Evolutionary conservation across 2,888 invertebrate genomes (phyloP), one percentile per base, ranked within the genome.

Genomic region (Apodemia duryi): DNA sequence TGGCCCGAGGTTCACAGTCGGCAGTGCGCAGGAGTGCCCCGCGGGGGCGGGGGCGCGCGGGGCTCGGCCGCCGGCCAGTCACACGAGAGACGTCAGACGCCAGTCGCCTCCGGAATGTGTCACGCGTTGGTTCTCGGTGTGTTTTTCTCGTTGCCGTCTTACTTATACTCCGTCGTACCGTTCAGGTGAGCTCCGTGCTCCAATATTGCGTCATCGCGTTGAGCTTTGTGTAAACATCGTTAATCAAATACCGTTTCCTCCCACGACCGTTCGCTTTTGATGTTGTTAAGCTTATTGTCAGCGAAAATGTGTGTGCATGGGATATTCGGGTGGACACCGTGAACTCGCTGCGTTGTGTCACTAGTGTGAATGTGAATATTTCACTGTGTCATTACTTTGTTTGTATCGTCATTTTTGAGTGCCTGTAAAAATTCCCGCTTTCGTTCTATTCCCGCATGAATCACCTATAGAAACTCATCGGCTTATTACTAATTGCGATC

Each of bases 111-210:
- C 82, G 83, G 73, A 74, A 89, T 89, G 88, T 89, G 89, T 75
- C 87, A 88, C 83, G 86, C 88, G 73, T 83, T 90, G 73, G 88
- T 89, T 65, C 85, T 90, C 74, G 89, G 89, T 65, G 89, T 89
- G 74, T 74, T 90, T 74, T 84, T 88, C 72, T 90, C 90, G 72
- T 77, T 90, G 76, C 89, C 89, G 67, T 88, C 89, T 35, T 88
- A 88, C 75, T 75, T 90, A 69, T 89, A 88, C 80, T 84, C 90
- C 73, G 85, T 86, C 68, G 85, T 86, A 68, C 87, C 88, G 73
- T 89, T 88, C 86, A 88, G 88, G 89, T 90, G 85, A 88, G 85
- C 78, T 65, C 64, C 61, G 69, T 62, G 65, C 65, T 64, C 41
- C 49, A 21, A 29, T 61, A 60, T 65, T 62, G 35, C 65, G 52